Evolutionary conservation across 2,797 vertebrate species (phyloP).

Genomic region (Alca torda): DNA sequence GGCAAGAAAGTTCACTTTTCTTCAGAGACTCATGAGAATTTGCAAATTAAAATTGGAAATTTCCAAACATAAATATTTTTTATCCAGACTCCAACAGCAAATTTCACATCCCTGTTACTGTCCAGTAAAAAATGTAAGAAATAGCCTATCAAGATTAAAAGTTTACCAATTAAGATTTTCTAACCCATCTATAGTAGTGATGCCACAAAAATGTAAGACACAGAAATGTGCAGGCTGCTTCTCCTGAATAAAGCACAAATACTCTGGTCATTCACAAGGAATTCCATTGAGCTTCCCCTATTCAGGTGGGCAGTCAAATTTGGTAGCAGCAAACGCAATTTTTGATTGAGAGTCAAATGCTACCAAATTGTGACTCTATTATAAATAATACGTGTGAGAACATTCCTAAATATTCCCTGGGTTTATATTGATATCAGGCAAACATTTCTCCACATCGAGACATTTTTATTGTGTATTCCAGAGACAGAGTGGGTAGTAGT

Average conservation of each 20-base stretch:
- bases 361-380: not conserved
- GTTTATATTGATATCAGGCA: not conserved
- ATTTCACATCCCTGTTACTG: not conserved
- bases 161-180: not conserved
- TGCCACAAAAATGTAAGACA: not conserved
- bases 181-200: not conserved
- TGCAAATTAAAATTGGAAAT: not conserved
- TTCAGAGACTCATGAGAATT: not conserved
- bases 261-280: not conserved
- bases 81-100: not conserved
- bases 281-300: not conserved
- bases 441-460: not conserved
- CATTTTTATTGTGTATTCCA: not conserved
- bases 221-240: not conserved
- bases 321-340: not conserved
- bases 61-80: not conserved
- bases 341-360: not conserved
- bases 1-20: not conserved
- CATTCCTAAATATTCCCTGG: not conserved
- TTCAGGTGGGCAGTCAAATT: not conserved
- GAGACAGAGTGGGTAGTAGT: rapidly evolving
- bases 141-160: not conserved
- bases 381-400: not conserved
- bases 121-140: not conserved
- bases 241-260: not conserved